These are phyloP conservation scores for Zaprionus davidi DNA, from an alignment of 1,140 invertebrate genomes.

Conservation along the genomic window DNA sequence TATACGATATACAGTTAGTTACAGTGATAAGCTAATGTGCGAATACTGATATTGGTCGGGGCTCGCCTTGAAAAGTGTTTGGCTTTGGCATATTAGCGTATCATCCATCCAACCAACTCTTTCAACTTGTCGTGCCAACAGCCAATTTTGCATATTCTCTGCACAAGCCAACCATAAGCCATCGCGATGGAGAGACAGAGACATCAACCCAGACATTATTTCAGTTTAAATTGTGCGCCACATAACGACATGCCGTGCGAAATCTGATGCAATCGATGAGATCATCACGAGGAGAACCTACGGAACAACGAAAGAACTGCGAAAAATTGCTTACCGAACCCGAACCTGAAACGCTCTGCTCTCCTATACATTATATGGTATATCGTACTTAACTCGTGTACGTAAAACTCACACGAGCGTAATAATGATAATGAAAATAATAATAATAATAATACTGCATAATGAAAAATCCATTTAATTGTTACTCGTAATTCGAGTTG, in stretches of 20 bases:
- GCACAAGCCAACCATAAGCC: slow-evolving; percentile 14
- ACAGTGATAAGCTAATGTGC: slow-evolving; percentile 11
- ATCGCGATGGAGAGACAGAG: slow-evolving; percentile 30
- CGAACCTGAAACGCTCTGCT: slow-evolving; percentile 6
- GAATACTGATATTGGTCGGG: slow-evolving; percentile 32
- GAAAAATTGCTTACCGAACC: slow-evolving; percentile 45
- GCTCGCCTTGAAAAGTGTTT: slow-evolving; percentile 55
- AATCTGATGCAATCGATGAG: slow-evolving; percentile 82
- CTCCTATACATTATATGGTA: not conserved
- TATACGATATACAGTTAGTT: slow-evolving; percentile 15
- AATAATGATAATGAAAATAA: slow-evolving; percentile 25
- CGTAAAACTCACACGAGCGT: slow-evolving; percentile 52
- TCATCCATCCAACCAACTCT: slow-evolving; percentile 1
- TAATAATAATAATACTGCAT: slow-evolving; percentile 23
- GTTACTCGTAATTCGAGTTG: slow-evolving; percentile 5
- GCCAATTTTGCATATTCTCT: slow-evolving; percentile 73
- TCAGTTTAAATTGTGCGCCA: slow-evolving; percentile 65
- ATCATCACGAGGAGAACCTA: slow-evolving; percentile 64
- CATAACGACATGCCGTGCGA: slow-evolving; percentile 77
- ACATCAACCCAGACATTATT: slow-evolving; percentile 42
- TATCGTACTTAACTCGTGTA: slow-evolving; percentile 23
- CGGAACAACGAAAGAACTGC: slow-evolving; percentile 10
- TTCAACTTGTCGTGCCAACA: slow-evolving; percentile 61
- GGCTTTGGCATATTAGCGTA: slow-evolving; percentile 34
- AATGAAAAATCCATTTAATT: slow-evolving; percentile 39